Conservation (phyloP, 2,797 vertebrate species). For the Rousettus madagascariensis region DNA sequence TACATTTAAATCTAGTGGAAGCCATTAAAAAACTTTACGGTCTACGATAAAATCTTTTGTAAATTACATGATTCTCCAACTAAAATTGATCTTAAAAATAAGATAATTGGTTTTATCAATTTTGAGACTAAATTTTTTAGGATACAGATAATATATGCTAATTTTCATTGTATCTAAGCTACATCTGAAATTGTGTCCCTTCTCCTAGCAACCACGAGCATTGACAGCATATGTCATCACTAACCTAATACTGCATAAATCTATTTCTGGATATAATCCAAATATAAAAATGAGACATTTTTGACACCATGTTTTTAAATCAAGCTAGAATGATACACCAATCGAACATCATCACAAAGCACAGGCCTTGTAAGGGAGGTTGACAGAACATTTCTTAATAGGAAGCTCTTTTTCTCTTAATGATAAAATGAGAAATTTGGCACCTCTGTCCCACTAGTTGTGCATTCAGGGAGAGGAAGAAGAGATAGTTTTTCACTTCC, state of each 20-base stretch:
- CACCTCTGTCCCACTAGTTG: neutral
- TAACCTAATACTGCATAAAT: neutral
- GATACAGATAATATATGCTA: neutral
- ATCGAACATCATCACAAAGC: neutral
- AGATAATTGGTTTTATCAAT: neutral
- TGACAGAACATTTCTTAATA: neutral
- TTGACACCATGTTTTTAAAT: neutral
- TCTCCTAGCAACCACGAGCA: neutral
- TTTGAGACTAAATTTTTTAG: neutral
- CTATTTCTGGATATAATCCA: neutral
- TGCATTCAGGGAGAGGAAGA: neutral
- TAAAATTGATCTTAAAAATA: neutral
- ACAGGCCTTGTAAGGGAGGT: neutral
- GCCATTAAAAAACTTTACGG: neutral
- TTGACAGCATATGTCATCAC: neutral
- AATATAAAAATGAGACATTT: neutral
- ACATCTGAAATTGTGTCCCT: neutral
- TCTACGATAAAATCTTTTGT: neutral
- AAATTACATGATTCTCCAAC: neutral
- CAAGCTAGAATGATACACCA: neutral
- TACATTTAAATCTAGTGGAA: neutral
- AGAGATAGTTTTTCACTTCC: neutral
- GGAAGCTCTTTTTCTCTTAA: neutral
- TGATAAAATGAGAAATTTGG: neutral
- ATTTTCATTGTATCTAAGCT: conserved; percentile 10